Percentiles rank a stretch among this genome's conserved stretches.
These are phyloP conservation scores for Oreochromis spilurus DNA, from an alignment of 2,113 vertebrate genomes.

Conservation along the genomic window DNA sequence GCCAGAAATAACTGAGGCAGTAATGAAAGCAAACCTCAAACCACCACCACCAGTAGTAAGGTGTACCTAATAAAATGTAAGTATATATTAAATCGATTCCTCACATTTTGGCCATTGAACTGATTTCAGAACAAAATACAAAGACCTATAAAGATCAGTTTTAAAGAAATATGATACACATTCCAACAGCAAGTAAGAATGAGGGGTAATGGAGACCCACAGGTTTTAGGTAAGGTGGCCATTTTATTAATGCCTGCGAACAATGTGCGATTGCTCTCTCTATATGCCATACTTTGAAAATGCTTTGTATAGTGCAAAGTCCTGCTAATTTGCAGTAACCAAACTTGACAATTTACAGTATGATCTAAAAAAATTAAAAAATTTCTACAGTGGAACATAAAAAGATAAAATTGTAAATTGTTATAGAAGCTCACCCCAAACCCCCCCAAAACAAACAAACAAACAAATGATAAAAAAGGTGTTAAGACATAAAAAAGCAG, in stretches of 20 bases:
- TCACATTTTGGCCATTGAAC: background rate
- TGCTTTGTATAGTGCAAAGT: background rate
- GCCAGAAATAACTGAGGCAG: background rate
- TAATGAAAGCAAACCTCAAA: background rate
- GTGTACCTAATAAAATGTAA: background rate
- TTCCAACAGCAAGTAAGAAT: background rate
- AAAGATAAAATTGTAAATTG: background rate
- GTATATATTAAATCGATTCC: background rate
- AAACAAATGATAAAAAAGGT: background rate
- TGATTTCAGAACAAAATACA: background rate
- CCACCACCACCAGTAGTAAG: background rate
- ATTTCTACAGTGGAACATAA: background rate
- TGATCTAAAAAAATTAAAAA: background rate
- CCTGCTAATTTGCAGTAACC: background rate
- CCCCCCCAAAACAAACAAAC: accelerated
- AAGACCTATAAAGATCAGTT: background rate
- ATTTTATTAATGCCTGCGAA: background rate
- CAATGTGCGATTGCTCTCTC: background rate
- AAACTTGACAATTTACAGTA: background rate
- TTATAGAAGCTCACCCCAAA: background rate
- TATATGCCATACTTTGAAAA: background rate
- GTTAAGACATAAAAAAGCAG: background rate
- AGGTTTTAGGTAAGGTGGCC: background rate
- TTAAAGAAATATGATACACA: background rate
- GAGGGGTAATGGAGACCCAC: background rate